These are phyloP conservation scores for Lasioglossum zephyrum DNA, from an alignment of 2,888 invertebrate species.

Conservation along the genomic window DNA sequence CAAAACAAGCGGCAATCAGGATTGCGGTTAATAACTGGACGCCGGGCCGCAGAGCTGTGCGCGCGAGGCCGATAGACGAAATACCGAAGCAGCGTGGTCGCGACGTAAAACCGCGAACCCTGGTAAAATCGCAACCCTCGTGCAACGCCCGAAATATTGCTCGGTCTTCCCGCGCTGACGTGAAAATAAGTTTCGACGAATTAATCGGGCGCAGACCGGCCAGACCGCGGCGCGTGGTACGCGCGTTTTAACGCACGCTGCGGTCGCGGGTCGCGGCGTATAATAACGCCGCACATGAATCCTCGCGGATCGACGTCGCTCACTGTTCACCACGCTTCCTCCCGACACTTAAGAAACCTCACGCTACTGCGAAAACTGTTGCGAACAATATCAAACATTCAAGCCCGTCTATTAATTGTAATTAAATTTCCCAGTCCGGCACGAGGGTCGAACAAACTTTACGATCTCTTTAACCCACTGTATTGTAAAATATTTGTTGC, in stretches of 20 bases:
- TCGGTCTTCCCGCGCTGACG: constrained; percentile 76
- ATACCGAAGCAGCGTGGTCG: constrained; percentile 57
- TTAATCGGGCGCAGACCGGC: constrained; percentile 58
- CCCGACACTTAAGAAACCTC: neutral
- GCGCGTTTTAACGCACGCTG: constrained; percentile 31
- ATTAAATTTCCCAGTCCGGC: neutral
- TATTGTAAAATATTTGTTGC: too few species aligned
- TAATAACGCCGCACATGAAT: constrained; percentile 49
- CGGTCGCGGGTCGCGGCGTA: constrained; percentile 23
- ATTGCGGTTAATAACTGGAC: constrained; percentile 77
- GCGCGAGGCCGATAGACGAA: constrained; percentile 54
- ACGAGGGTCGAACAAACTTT: neutral
- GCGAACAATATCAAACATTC: neutral
- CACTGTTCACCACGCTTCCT: constrained; percentile 34
- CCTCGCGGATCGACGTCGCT: constrained; percentile 28
- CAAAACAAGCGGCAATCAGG: constrained; percentile 78
- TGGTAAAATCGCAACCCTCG: constrained; percentile 62
- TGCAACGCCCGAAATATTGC: constrained; percentile 74
- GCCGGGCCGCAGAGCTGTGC: constrained; percentile 71
- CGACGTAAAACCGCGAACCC: constrained; percentile 66
- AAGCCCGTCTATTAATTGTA: too few species aligned
- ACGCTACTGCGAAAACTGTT: neutral
- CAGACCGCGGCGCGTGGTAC: constrained; percentile 8
- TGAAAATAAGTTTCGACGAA: constrained; percentile 79
- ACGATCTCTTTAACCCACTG: too few species aligned